Evolutionary conservation across 2,888 invertebrate species (phyloP).

Genomic region (Gymnocheta viridis): DNA sequence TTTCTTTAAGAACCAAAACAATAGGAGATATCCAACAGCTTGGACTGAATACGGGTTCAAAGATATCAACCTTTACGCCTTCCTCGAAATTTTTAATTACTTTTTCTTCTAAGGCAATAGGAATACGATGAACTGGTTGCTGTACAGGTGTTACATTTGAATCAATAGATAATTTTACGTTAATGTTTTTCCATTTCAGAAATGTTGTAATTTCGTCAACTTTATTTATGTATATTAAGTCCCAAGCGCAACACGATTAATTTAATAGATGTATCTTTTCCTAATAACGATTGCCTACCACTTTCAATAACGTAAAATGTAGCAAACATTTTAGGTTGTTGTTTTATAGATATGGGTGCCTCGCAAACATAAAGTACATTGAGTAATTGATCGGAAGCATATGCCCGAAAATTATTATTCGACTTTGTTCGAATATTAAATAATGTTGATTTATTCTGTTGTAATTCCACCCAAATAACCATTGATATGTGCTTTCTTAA

Average conservation of each 20-base stretch:
- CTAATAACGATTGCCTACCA: not conserved
- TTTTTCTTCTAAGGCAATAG: not conserved
- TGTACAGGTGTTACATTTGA: too few relatives aligned
- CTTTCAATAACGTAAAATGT: conserved; percentile 2
- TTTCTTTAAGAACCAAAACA: conserved; percentile 75
- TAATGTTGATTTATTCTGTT: conserved; percentile 58
- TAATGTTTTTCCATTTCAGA: conserved; percentile 3
- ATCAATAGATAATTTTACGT: not conserved
- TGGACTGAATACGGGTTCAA: too few relatives aligned
- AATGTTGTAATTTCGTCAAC: not conserved
- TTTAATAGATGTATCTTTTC: not conserved
- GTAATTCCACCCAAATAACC: conserved; percentile 56
- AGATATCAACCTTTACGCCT: too few relatives aligned
- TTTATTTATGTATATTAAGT: too few relatives aligned
- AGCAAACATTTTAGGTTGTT: conserved; percentile 42
- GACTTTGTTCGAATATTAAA: conserved; percentile 60
- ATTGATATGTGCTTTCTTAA: conserved; percentile 41
- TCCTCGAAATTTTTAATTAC: too few relatives aligned
- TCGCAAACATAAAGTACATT: conserved; percentile 52
- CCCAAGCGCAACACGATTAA: too few relatives aligned
- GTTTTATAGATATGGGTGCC: conserved; percentile 41
- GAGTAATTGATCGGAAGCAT: conserved; percentile 44
- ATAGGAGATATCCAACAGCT: conserved; percentile 77
- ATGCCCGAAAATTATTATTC: conserved; percentile 61
- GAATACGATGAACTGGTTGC: too few relatives aligned